Base-by-base conservation (phyloP, 2,113 vertebrate genomes). In the Corynorhinus townsendii region DNA sequence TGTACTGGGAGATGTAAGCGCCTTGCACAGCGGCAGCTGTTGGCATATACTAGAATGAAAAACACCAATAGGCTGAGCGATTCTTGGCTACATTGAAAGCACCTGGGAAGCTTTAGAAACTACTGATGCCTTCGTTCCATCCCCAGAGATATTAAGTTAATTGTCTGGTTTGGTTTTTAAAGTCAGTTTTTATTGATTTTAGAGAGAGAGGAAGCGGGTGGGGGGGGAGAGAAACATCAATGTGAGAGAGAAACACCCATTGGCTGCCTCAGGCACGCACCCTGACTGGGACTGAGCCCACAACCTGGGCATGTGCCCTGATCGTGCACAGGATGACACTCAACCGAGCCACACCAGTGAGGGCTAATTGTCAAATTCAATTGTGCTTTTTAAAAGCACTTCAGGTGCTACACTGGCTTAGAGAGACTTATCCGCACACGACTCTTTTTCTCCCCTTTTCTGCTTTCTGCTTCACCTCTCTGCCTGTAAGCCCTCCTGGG, bases 1-100 rank as follows among this genome's bases (percentile, higher is more conserved):
- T 97, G 97, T 99, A 99, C 97, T 99, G 99, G 93, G 99, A 98
- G 95, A 99, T 97, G 98, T 99, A 99, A 76, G 99, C 98, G 97
- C 99, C 99, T 96, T 99, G 99, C 98, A 99, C 97, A 94, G 99
- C 98, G 91, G 99, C 97, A 94, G 99, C 99, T 16, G 99, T 96
- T 73, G 99, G 99, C 98, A 99, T 97, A 90, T 99, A 99, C 99
- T 99, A 96, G 76, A 68, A 94, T 22, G 85, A 91, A 47, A 92
- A 69, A 79, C 52, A 79, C 72, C 72, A 59, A 45, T 1, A 12
- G 64, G 40, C 71, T 93, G 7, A 81, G 11, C n/a, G 66, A 15
- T 24, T 66, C n/a, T 54, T 8, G 77, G 75, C 47, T 19, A 62
- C 30, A 28, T 11, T 24, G n/a, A 66, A 69, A 81, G 69, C 54